phyloP scores from a whole-genome alignment of 2,888 invertebrate species.

The Drosophila pseudotakahashii region DNA sequence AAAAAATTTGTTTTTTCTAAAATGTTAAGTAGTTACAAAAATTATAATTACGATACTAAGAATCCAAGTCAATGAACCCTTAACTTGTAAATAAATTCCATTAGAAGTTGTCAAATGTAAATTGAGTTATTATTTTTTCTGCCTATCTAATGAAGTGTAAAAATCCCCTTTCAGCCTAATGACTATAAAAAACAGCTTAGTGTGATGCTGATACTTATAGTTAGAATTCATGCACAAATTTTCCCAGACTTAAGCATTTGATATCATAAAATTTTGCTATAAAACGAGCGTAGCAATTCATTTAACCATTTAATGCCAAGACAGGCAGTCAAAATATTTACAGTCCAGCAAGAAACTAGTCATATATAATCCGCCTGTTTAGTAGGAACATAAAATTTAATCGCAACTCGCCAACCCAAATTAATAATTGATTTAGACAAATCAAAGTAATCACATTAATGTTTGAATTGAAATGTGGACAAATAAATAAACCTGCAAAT shows the following conservation, averaged over 20 bases:
- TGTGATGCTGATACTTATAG: neutral
- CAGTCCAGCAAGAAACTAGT: neutral
- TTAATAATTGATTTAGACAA: constrained; percentile 15
- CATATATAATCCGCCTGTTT: neutral
- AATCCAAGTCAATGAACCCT: neutral
- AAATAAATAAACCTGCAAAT: constrained; percentile 11
- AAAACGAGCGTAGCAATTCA: neutral
- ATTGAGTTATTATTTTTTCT: neutral
- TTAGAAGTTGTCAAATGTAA: neutral
- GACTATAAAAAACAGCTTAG: neutral
- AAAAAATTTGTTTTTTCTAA: too few relatives aligned
- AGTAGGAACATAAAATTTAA: neutral
- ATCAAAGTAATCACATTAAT: constrained; percentile 2
- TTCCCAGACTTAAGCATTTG: neutral
- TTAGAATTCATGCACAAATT: too few relatives aligned
- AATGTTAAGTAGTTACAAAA: too few relatives aligned
- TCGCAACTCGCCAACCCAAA: constrained; percentile 1
- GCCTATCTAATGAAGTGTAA: neutral
- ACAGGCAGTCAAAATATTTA: neutral
- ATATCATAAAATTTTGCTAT: neutral
- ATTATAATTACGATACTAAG: too few relatives aligned
- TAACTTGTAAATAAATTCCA: neutral
- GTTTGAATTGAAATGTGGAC: constrained; percentile 9
- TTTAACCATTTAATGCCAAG: neutral
- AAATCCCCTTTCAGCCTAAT: neutral